Percentiles rank a stretch among this genome's conserved stretches.
These are phyloP conservation scores for Pantelozetes paolii DNA, from an alignment of 2,888 invertebrate species.

Conservation along the genomic window DNA sequence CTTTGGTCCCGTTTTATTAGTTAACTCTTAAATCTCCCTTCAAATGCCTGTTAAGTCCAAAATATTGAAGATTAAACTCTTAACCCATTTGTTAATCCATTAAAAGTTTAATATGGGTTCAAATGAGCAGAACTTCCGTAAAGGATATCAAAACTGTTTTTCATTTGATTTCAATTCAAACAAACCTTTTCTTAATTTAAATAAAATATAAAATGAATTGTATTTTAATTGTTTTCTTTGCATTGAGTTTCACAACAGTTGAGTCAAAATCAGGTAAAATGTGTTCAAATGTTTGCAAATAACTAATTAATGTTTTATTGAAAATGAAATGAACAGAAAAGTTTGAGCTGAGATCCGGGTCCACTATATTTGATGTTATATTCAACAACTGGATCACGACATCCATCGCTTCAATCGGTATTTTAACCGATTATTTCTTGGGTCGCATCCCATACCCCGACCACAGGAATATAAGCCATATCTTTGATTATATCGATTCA, in stretches of 20 bases:
- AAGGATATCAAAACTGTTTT: no score
- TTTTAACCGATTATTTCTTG: neutral
- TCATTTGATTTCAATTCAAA: no score
- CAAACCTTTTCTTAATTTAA: no score
- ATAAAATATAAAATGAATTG: no score
- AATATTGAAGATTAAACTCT: no score
- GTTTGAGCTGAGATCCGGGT: neutral
- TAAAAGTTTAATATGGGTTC: no score
- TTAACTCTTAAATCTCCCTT: no score
- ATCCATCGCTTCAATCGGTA: neutral
- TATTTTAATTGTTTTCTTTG: neutral
- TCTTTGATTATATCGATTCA: slow-evolving; percentile 2
- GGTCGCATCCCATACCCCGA: neutral
- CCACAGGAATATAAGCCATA: neutral
- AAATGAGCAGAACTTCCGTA: no score
- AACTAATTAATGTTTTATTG: neutral
- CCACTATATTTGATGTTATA: neutral
- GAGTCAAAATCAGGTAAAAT: neutral
- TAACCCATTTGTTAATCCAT: no score
- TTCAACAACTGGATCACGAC: neutral
- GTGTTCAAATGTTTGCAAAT: neutral
- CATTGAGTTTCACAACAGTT: neutral
- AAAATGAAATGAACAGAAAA: neutral
- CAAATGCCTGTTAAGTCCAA: no score
- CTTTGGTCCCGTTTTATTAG: no score